Evolutionary conservation across 2,888 invertebrate species (phyloP).

Genomic region (Apoderus coryli): DNA sequence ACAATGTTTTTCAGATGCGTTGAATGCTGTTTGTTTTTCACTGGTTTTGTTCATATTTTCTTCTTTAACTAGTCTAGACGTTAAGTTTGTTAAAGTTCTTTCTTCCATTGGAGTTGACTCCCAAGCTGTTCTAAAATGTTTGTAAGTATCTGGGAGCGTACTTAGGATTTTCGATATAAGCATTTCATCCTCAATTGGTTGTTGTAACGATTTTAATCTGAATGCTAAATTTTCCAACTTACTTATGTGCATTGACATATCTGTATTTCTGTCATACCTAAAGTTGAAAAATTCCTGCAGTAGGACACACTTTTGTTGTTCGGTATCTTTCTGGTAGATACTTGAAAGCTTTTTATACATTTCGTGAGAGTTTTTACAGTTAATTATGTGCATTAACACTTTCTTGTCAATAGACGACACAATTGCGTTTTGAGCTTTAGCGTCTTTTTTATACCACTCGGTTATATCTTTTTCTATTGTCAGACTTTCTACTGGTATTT

Average conservation of each 20-base stretch:
- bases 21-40: slow-evolving; percentile 10
- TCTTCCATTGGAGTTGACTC: slow-evolving; percentile 10
- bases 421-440: slow-evolving; percentile 10
- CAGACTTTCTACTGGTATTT: slow-evolving; percentile 5
- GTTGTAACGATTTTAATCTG: too few relatives aligned
- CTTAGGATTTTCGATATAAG: slow-evolving; percentile 12
- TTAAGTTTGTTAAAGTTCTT: slow-evolving; percentile 15
- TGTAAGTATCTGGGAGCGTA: slow-evolving; percentile 25
- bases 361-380: slow-evolving; percentile 7
- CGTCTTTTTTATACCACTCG: slow-evolving; percentile 12
- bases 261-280: slow-evolving; percentile 5
- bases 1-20: slow-evolving; percentile 5
- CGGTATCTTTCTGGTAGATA: slow-evolving; percentile 8
- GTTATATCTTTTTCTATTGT: slow-evolving; percentile 8
- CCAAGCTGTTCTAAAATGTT: slow-evolving; percentile 16
- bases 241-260: slow-evolving; percentile 7
- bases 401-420: slow-evolving; percentile 9
- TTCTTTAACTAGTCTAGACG: slow-evolving; percentile 10
- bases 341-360: slow-evolving; percentile 11
- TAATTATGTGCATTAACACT: slow-evolving; percentile 10
- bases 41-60: slow-evolving; percentile 9
- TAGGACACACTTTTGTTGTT: slow-evolving; percentile 11
- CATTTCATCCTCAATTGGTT: slow-evolving; percentile 12
- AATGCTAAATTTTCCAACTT: slow-evolving; percentile 13
- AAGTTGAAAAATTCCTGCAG: slow-evolving; percentile 12